These are phyloP conservation scores for Cromileptes altivelis DNA, from an alignment of 2,113 vertebrate species.

Conservation along the genomic window DNA sequence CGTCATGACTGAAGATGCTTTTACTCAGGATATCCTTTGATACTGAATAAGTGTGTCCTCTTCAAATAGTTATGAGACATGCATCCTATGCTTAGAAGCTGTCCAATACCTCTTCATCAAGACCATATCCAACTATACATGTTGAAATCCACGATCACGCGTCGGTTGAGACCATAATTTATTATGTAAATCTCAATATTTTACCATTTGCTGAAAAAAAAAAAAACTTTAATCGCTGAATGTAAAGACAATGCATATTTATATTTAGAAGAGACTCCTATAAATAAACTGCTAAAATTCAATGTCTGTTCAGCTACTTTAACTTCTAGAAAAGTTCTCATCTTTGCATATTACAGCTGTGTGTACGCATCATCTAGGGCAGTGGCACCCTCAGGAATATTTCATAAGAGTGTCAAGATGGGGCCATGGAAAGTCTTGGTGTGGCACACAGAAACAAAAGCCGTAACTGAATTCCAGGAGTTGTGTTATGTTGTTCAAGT, in stretches of 20 bases:
- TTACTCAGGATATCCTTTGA: constrained; percentile 82
- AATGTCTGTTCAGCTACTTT: background rate
- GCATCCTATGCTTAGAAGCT: constrained; percentile 73
- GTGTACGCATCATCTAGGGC: background rate
- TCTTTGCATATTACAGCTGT: background rate
- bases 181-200: constrained; percentile 90
- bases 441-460: background rate
- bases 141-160: constrained; percentile 90
- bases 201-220: constrained; percentile 90
- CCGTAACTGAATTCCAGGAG: too few relatives aligned
- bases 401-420: too few relatives aligned
- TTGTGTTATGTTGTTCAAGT: too few relatives aligned
- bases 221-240: constrained; percentile 89
- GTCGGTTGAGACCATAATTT: constrained; percentile 93
- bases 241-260: constrained; percentile 84
- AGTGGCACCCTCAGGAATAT: too few relatives aligned
- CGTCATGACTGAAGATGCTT: constrained; percentile 71
- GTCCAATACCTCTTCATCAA: constrained; percentile 86
- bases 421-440: too few relatives aligned
- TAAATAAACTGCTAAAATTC: constrained; percentile 75
- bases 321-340: background rate
- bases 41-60: constrained; percentile 73
- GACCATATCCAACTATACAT: constrained; percentile 84
- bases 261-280: constrained; percentile 77
- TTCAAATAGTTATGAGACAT: constrained; percentile 63